phyloP scores from a whole-genome alignment of 2,797 vertebrate species.

The Galaxias olidus region DNA sequence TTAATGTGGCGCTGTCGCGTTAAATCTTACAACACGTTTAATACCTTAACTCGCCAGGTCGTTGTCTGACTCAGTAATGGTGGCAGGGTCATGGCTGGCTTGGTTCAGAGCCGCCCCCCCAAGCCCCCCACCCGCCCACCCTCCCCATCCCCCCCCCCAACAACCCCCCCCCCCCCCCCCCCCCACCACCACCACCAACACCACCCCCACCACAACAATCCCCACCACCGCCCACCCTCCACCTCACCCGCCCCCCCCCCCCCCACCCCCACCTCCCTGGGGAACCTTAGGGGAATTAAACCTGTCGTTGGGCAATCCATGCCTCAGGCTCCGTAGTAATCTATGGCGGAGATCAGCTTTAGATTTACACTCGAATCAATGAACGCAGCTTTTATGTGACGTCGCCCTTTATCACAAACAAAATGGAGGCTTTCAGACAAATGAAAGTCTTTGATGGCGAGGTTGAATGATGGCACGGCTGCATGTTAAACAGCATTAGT shows the following conservation, averaged over 20 bases:
- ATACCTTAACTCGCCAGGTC: conserved; percentile 40
- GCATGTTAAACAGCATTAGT: not conserved
- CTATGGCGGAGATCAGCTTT: conserved; percentile 50
- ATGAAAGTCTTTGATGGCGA: conserved; percentile 42
- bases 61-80: conserved; percentile 41
- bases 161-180: not conserved
- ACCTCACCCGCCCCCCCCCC: too few relatives aligned
- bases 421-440: conserved; percentile 49
- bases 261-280: too few relatives aligned
- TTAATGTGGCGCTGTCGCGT: conserved; percentile 26
- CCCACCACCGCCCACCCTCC: too few relatives aligned
- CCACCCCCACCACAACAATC: too few relatives aligned
- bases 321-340: conserved; percentile 26
- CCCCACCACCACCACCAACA: not conserved
- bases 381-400: conserved; percentile 51
- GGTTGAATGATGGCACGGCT: conserved; percentile 31
- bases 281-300: too few relatives aligned
- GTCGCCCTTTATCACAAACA: conserved; percentile 40
- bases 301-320: too few relatives aligned
- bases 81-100: not conserved
- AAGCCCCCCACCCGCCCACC: not conserved
- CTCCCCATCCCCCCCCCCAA: too few relatives aligned
- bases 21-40: conserved; percentile 31
- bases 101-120: too few relatives aligned
- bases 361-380: conserved; percentile 56